These are phyloP conservation scores for Andrena bicolor DNA, from an alignment of 2,888 invertebrate genomes.

Conservation along the genomic window DNA sequence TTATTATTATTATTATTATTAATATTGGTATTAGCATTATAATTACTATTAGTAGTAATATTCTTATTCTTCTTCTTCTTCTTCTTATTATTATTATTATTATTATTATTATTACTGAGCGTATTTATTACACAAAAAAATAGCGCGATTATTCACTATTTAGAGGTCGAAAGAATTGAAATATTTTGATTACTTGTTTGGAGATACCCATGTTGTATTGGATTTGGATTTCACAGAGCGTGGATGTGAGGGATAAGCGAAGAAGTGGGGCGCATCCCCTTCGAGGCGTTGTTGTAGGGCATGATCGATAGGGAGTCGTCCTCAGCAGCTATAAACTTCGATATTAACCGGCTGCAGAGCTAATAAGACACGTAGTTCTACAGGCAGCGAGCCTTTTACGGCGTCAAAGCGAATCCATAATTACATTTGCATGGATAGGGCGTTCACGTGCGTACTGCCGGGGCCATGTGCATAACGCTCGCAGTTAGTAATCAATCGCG, in stretches of 20 bases:
- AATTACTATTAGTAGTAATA: too few relatives aligned
- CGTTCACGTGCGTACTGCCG: slow-evolving; percentile 31
- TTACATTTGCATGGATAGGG: slow-evolving; percentile 48
- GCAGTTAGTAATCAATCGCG: slow-evolving; percentile 41
- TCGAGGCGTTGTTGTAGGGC: slow-evolving; percentile 4
- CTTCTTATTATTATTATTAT: too few relatives aligned
- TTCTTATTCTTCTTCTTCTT: too few relatives aligned
- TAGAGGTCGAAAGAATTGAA: too few relatives aligned
- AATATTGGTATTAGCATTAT: too few relatives aligned
- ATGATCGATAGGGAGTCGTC: slow-evolving; percentile 31
- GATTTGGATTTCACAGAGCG: neutral
- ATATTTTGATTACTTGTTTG: too few relatives aligned
- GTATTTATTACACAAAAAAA: too few relatives aligned
- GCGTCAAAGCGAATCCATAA: slow-evolving; percentile 55
- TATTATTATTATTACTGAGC: too few relatives aligned
- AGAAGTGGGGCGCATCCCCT: neutral
- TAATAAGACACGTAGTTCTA: slow-evolving; percentile 41
- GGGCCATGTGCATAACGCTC: slow-evolving; percentile 11
- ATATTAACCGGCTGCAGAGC: slow-evolving; percentile 28
- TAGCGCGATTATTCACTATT: too few relatives aligned
- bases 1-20: too few relatives aligned
- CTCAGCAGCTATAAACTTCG: slow-evolving; percentile 25
- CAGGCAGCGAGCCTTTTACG: slow-evolving; percentile 48
- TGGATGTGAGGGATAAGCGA: neutral
- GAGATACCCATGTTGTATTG: too few relatives aligned